Percentiles rank a stretch among this genome's conserved stretches.
phyloP scores from a whole-genome alignment of 2,888 invertebrate species.

The Drosophila glabriapex region DNA sequence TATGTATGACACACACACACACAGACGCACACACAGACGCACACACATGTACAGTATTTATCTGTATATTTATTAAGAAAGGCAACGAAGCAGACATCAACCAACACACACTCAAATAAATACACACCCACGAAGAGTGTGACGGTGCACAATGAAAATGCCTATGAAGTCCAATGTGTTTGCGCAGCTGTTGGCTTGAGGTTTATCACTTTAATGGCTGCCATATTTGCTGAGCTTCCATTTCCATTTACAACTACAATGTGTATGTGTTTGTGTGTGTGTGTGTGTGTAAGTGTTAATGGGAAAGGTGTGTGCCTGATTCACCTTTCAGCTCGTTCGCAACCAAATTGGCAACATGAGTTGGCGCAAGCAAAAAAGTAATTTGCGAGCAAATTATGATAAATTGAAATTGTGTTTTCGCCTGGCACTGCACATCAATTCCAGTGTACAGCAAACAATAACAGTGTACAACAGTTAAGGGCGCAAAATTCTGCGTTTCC shows the following conservation, averaged over 20 bases:
- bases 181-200: constrained; percentile 53
- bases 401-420: constrained; percentile 62
- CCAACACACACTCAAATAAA: constrained; percentile 3
- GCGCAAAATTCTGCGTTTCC: background rate
- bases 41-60: background rate
- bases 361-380: constrained; percentile 66
- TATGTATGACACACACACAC: constrained; percentile 35
- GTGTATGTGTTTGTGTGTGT: background rate
- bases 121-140: background rate
- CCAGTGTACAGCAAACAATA: constrained; percentile 17
- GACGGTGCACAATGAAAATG: constrained; percentile 34
- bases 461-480: background rate
- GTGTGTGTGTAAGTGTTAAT: background rate
- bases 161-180: constrained; percentile 49
- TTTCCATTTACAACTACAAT: constrained; percentile 34
- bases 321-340: constrained; percentile 32
- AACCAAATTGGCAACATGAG: constrained; percentile 75
- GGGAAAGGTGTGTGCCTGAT: constrained; percentile 13
- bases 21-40: background rate
- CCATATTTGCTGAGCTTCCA: constrained; percentile 67
- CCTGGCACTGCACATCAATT: constrained; percentile 52
- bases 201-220: constrained; percentile 78
- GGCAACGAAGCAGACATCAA: constrained; percentile 15
- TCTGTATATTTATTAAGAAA: background rate
- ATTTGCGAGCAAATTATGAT: constrained; percentile 77